Percentiles rank a stretch among this genome's conserved stretches.
Evolutionary conservation across 2,888 invertebrate genomes (phyloP).

Genomic region (Parnassius mnemosyne): DNA sequence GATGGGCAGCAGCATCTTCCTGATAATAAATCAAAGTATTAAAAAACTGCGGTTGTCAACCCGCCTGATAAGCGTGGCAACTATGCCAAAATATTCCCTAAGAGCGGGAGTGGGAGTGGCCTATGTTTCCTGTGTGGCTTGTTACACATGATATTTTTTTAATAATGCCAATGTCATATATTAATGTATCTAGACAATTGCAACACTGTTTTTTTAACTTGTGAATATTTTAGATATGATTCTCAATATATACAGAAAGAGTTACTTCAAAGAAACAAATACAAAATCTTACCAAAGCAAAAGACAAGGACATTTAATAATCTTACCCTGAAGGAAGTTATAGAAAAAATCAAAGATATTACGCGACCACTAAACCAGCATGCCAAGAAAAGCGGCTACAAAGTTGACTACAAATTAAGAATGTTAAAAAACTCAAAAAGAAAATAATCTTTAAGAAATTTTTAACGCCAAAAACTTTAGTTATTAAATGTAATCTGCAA

Average conservation of each 20-base stretch:
- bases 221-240: background rate
- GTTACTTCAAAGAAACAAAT: slow-evolving; percentile 42
- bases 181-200: too few relatives aligned
- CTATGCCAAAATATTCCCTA: too few relatives aligned
- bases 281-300: slow-evolving; percentile 33
- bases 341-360: slow-evolving; percentile 55
- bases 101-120: too few relatives aligned
- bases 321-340: slow-evolving; percentile 49
- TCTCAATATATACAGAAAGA: slow-evolving; percentile 47
- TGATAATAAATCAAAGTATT: too few relatives aligned
- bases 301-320: slow-evolving; percentile 48
- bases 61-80: too few relatives aligned
- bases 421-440: slow-evolving; percentile 34
- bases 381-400: slow-evolving; percentile 60
- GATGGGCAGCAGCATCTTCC: too few relatives aligned
- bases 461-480: background rate
- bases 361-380: slow-evolving; percentile 50
- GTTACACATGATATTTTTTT: too few relatives aligned
- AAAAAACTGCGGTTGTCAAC: too few relatives aligned
- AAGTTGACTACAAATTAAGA: slow-evolving; percentile 62
- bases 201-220: background rate
- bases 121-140: too few relatives aligned
- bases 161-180: too few relatives aligned
- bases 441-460: background rate
- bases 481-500: too few relatives aligned